Conservation (phyloP, 1,140 invertebrate species). For the Heliothis subflexa region DNA sequence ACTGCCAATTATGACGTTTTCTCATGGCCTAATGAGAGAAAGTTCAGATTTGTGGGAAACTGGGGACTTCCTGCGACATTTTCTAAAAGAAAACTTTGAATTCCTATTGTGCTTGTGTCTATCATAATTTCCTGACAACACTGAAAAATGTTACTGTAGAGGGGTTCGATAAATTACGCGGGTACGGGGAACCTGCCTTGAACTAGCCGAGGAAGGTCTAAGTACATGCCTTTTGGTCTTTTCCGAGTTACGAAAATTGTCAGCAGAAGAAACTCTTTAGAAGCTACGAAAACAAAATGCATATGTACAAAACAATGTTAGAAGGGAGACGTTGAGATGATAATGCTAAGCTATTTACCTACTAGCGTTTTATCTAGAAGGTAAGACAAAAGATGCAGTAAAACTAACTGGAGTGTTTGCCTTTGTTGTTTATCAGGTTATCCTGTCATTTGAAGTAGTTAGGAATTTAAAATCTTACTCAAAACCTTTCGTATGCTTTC, state of each 20-base stretch:
- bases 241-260: too few relatives aligned
- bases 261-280: too few relatives aligned
- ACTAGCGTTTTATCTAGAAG: constrained; percentile 3
- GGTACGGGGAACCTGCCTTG: too few relatives aligned
- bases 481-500: background rate
- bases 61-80: background rate
- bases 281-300: too few relatives aligned
- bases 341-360: constrained; percentile 12
- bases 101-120: background rate
- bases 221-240: too few relatives aligned
- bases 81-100: background rate
- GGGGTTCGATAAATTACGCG: too few relatives aligned
- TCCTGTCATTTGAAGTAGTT: too few relatives aligned
- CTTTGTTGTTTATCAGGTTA: too few relatives aligned
- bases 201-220: too few relatives aligned
- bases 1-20: constrained; percentile 26
- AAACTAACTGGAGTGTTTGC: background rate
- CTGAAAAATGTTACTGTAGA: too few relatives aligned
- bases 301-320: too few relatives aligned
- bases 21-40: constrained; percentile 26
- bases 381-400: constrained; percentile 1
- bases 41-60: background rate
- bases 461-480: too few relatives aligned
- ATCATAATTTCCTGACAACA: background rate
- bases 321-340: background rate